These are phyloP conservation scores for Morpho helenor DNA, from an alignment of 2,888 invertebrate genomes.

Conservation along the genomic window DNA sequence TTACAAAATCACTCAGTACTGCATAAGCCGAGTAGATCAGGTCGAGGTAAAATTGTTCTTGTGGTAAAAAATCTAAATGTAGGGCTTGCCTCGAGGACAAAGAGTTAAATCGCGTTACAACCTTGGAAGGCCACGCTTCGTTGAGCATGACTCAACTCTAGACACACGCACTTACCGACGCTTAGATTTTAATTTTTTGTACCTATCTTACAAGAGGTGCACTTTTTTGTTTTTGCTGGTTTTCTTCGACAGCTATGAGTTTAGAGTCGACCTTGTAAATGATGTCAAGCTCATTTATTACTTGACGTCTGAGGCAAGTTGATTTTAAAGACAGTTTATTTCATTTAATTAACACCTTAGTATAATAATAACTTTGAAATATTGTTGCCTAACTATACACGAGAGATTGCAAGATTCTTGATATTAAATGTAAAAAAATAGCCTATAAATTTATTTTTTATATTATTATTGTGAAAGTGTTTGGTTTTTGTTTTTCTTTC, in stretches of 20 bases:
- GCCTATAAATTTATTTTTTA: no score
- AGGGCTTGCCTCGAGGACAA: constrained; percentile 31
- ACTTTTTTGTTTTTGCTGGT: constrained; percentile 1
- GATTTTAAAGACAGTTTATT: no score
- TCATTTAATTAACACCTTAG: no score
- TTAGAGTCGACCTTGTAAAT: constrained; percentile 3
- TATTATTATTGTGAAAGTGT: no score
- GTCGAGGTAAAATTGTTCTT: constrained; percentile 32
- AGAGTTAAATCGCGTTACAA: constrained; percentile 56
- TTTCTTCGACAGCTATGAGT: neutral
- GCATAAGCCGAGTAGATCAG: constrained; percentile 20
- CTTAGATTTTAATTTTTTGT: constrained; percentile 23
- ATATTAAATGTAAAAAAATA: no score
- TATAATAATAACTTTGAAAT: no score
- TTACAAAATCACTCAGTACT: neutral
- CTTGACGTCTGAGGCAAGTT: neutral
- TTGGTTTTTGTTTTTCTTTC: no score
- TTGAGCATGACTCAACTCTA: constrained; percentile 55
- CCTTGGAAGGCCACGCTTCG: constrained; percentile 70
- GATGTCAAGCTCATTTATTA: constrained; percentile 1
- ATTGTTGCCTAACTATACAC: no score
- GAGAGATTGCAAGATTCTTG: no score
- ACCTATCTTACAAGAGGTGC: constrained; percentile 6
- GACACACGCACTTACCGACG: constrained; percentile 34
- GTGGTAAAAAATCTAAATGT: constrained; percentile 40